Evolutionary conservation across 2,888 invertebrate genomes (phyloP).

Genomic region (Drosophila peninsularis): DNA sequence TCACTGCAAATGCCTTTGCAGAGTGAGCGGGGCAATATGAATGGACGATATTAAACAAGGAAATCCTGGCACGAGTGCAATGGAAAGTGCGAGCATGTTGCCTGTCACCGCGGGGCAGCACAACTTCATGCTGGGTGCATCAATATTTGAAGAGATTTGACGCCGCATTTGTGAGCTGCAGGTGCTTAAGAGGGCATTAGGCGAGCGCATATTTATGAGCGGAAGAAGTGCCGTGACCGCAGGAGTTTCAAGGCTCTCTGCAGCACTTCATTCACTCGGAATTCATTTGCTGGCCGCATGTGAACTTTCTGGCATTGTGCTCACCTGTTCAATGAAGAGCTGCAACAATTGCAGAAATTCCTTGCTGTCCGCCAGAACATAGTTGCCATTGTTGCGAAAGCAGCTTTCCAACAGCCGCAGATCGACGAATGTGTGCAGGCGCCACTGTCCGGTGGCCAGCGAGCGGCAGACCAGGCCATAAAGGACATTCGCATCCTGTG

Average conservation of each 20-base stretch:
- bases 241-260: not conserved
- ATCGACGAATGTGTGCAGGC: slow-evolving; percentile 75
- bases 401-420: slow-evolving; percentile 79
- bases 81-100: slow-evolving; percentile 16
- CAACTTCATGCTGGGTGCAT: not conserved
- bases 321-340: slow-evolving; percentile 83
- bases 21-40: not conserved
- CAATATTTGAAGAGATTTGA: slow-evolving; percentile 10
- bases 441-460: slow-evolving; percentile 78
- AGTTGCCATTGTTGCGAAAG: slow-evolving; percentile 83
- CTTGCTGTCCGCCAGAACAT: slow-evolving; percentile 83
- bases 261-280: not conserved
- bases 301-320: slow-evolving; percentile 38
- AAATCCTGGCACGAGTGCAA: slow-evolving; percentile 23
- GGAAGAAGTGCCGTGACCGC: not conserved
- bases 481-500: slow-evolving; percentile 81
- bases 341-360: slow-evolving; percentile 82
- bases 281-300: slow-evolving; percentile 7
- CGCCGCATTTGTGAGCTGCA: not conserved
- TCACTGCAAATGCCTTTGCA: too few species aligned
- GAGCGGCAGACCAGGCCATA: slow-evolving; percentile 81
- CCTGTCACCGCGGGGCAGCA: slow-evolving; percentile 4
- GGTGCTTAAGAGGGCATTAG: not conserved
- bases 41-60: slow-evolving; percentile 46
- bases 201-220: slow-evolving; percentile 12